Conservation (phyloP, 2,797 vertebrate genomes). For the Eupleurogrammus muticus region DNA sequence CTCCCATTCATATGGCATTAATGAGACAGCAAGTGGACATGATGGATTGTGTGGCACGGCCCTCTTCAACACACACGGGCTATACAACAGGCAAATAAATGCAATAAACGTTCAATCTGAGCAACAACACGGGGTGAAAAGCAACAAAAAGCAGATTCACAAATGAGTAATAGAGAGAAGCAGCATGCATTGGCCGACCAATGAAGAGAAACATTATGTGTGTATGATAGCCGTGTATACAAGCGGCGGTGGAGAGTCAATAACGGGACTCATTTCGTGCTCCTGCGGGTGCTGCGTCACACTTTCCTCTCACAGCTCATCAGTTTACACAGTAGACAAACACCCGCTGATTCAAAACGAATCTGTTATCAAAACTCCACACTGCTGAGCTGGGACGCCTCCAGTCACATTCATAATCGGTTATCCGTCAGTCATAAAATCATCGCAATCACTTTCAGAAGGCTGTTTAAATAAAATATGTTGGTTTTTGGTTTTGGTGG, state of each 20-base stretch:
- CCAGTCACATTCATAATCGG: conserved; percentile 5
- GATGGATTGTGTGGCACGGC: conserved; percentile 14
- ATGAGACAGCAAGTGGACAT: conserved; percentile 33
- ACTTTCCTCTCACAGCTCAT: too few relatives aligned
- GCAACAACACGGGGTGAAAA: conserved; percentile 2
- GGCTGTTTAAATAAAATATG: conserved; percentile 25
- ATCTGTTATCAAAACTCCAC: too few relatives aligned
- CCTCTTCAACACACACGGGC: conserved; percentile 15
- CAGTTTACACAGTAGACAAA: too few relatives aligned
- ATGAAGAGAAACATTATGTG: not conserved
- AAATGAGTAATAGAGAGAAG: conserved; percentile 10
- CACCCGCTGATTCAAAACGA: too few relatives aligned
- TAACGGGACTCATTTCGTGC: not conserved
- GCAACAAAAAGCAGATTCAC: not conserved
- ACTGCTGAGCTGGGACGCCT: conserved; percentile 3
- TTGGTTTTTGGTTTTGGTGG: conserved; percentile 27
- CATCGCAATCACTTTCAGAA: not conserved
- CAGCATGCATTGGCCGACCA: not conserved
- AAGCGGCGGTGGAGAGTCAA: not conserved
- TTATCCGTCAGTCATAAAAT: conserved; percentile 22
- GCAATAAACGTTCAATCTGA: not conserved
- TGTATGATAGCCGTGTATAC: not conserved
- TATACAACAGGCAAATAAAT: not conserved
- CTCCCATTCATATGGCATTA: conserved; percentile 32
- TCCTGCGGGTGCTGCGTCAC: too few relatives aligned